Evolutionary conservation across 2,113 vertebrate species (phyloP), one percentile per base, ranked within the genome.

Genomic region (Plecotus auritus): DNA sequence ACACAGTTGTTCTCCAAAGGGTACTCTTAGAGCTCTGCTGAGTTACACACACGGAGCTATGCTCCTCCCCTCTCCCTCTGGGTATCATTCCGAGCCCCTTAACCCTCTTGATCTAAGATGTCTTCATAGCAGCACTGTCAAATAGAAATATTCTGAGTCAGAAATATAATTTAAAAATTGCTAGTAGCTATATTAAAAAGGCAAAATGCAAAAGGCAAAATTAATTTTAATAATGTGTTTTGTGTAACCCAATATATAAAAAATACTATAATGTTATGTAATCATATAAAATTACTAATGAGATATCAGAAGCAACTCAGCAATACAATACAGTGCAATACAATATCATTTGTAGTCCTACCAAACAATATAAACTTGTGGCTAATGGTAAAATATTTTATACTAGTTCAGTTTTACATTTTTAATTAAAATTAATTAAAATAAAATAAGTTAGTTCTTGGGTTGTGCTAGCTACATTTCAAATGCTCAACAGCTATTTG

Each of bases 371-470:
- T 61, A 61, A 61, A 87, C 47, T 61, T 83, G 20, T 35, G 4
- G 9, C 59, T 78, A 42, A 37, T 40, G 56, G 70, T 64, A 80
- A 85, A 28, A 22, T 94, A 61, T 37, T 89, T 92, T 74, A 85
- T 4, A 28, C 14, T 76, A 45, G n/a, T 94, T 92, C 12, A 14
- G 37, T 72, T 87, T 86, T 67, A 91, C 26, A 76, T 91, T 94
- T 96, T 78, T 54, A 85, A 78, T 82, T 70, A 20, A 92, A 73
- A 54, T 90, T 26, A 87, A 51, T 88, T 67, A 76, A 90, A 70
- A 69, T 69, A 69, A 26, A 76, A 64, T 78, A 28, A 22, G 7
- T 37, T 69, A 72, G 35, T 56, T 84, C 72, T 18, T 93, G 3
- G 2, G 4, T 35, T 59, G 17, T 9, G 47, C 18, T 61, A 37